Evolutionary conservation across 1,140 invertebrate species (phyloP).

Genomic region (Pectinophora gossypiella): DNA sequence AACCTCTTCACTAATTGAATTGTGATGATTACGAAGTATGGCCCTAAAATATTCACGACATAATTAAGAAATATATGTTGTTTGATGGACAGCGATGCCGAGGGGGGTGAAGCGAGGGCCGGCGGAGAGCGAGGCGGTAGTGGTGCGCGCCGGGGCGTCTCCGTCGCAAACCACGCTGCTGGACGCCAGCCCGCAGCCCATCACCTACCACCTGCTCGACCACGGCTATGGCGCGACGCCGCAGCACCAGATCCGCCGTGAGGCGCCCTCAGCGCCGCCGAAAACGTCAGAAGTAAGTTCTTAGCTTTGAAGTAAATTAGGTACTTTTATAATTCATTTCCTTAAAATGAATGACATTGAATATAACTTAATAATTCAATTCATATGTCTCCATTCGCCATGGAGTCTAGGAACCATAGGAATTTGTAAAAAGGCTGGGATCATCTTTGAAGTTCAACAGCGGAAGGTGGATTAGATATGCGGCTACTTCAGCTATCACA

Average conservation of each 20-base stretch:
- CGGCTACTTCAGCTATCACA: too few species aligned
- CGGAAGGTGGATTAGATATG: too few species aligned
- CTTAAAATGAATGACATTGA: too few species aligned
- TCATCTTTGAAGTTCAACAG: too few species aligned
- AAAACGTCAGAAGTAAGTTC: slow-evolving; percentile 71
- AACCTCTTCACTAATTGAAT: slow-evolving; percentile 73
- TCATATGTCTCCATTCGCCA: too few species aligned
- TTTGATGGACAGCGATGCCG: slow-evolving; percentile 65
- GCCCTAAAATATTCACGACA: slow-evolving; percentile 17
- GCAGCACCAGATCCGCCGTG: slow-evolving; percentile 81
- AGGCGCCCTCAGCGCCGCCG: slow-evolving; percentile 67
- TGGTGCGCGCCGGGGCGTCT: slow-evolving; percentile 64
- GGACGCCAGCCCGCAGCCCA: slow-evolving; percentile 70
- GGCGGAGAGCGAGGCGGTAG: slow-evolving; percentile 67
- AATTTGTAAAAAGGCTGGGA: too few species aligned
- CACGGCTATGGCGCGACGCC: slow-evolving; percentile 90
- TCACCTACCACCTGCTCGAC: slow-evolving; percentile 87
- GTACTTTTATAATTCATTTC: too few species aligned
- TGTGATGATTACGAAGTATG: slow-evolving; percentile 46
- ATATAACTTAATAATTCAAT: too few species aligned
- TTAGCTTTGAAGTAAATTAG: too few species aligned
- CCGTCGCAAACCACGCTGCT: slow-evolving; percentile 62
- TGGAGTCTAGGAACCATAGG: too few species aligned
- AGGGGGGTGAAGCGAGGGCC: slow-evolving; percentile 72
- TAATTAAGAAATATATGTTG: slow-evolving; percentile 12